Conservation (phyloP, 2,113 vertebrate genomes). For the Centropristis striata region DNA sequence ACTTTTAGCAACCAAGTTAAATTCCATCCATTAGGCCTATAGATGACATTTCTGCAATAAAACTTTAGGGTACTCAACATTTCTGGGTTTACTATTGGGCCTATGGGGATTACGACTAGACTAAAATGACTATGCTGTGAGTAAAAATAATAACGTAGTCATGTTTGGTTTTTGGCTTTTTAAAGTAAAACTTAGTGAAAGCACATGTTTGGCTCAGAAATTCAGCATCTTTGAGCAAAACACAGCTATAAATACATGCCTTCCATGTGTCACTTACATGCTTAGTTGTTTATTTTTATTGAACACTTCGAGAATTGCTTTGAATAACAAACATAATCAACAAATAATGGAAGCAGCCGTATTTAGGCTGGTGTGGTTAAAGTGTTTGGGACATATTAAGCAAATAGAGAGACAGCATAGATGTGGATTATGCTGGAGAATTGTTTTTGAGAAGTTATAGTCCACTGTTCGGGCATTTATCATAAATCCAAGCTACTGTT, state of each 20-base stretch:
- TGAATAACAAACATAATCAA: slow-evolving; percentile 2
- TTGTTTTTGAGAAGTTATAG: not conserved
- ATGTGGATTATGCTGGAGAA: not conserved
- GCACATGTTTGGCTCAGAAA: not conserved
- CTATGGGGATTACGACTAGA: too few species aligned
- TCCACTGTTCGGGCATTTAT: not conserved
- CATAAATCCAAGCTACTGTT: not conserved
- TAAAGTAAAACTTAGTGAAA: not conserved
- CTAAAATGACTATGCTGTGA: too few species aligned
- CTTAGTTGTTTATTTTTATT: not conserved
- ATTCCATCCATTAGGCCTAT: too few species aligned
- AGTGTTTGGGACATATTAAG: not conserved
- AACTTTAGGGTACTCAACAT: too few species aligned
- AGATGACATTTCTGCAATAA: too few species aligned
- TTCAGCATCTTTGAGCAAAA: not conserved
- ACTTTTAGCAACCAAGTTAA: too few species aligned
- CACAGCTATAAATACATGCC: too few species aligned
- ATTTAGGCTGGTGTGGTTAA: not conserved
- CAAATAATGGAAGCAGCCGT: not conserved
- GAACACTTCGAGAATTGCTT: not conserved
- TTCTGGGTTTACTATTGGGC: too few species aligned
- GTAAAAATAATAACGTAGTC: not conserved
- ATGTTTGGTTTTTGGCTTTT: not conserved
- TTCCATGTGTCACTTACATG: not conserved
- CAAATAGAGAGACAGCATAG: not conserved